phyloP scores from a whole-genome alignment of 2,888 invertebrate species.

The Syrista parreyssii region DNA sequence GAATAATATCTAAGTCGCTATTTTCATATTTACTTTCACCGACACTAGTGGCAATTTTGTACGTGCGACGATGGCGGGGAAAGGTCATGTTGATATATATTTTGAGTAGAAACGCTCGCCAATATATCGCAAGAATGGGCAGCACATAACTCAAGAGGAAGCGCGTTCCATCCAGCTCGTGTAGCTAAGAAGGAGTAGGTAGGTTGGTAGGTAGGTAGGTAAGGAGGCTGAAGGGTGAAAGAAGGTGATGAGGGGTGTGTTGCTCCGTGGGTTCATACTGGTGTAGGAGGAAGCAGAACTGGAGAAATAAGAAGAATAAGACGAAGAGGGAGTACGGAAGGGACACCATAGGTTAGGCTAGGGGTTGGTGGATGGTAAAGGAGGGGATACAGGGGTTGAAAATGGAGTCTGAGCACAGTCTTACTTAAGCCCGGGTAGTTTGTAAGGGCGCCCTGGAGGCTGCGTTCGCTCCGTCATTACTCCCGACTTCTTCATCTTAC shows the following conservation, averaged over 20 bases:
- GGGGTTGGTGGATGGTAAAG: background rate
- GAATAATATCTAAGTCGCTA: no score
- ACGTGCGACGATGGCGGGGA: conserved; percentile 12
- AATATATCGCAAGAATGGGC: conserved; percentile 16
- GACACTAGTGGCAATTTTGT: background rate
- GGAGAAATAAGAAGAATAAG: conserved; percentile 1
- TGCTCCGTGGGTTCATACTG: no score
- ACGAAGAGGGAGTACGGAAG: background rate
- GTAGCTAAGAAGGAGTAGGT: background rate
- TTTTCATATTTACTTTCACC: no score
- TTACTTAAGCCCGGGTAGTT: conserved; percentile 22
- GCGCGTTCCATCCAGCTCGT: background rate
- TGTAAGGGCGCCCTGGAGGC: conserved; percentile 20
- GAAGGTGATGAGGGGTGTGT: no score
- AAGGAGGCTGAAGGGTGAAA: no score
- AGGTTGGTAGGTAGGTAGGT: no score
- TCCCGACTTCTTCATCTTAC: conserved; percentile 23
- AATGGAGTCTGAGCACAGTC: conserved; percentile 21
- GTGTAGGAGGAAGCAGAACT: background rate
- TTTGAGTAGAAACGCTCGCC: conserved; percentile 6
- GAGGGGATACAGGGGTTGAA: background rate
- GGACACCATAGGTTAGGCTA: conserved; percentile 12
- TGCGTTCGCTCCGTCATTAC: conserved; percentile 23
- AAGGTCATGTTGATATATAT: conserved; percentile 16
- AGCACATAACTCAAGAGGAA: conserved; percentile 1